phyloP scores from a whole-genome alignment of 2,797 vertebrate genomes.

The Megaceryle alcyon region DNA sequence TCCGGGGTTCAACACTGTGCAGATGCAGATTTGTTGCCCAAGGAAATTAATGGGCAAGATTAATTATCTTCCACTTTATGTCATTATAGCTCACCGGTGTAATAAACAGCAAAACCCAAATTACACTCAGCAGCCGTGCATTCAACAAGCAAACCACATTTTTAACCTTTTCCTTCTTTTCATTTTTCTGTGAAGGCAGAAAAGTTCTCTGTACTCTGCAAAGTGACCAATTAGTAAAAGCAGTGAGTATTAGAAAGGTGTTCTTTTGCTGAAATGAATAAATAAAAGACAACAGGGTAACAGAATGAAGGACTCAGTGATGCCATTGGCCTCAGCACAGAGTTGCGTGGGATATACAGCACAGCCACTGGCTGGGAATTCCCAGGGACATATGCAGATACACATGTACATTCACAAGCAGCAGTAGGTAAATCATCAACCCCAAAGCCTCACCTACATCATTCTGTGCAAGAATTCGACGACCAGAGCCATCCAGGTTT shows the following conservation, averaged over 20 bases:
- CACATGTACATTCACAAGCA: neutral
- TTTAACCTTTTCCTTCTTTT: neutral
- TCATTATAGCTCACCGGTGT: neutral
- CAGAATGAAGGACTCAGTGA: neutral
- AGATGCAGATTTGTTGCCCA: neutral
- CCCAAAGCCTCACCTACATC: slow-evolving; percentile 94
- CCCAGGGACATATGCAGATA: neutral
- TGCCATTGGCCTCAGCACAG: neutral
- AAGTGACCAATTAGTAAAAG: neutral
- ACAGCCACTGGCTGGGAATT: neutral
- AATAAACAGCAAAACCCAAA: neutral
- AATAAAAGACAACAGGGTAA: neutral
- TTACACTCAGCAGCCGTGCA: neutral
- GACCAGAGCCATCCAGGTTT: slow-evolving; percentile 87
- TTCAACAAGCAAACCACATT: neutral
- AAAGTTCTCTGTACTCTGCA: neutral
- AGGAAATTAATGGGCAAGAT: neutral
- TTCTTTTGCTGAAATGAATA: neutral
- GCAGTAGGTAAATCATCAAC: slow-evolving; percentile 23
- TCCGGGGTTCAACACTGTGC: neutral
- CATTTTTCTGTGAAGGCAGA: neutral
- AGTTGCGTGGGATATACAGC: neutral
- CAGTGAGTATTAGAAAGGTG: neutral
- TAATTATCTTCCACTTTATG: neutral
- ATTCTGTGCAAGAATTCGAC: slow-evolving; percentile 86